phyloP scores from a whole-genome alignment of 2,797 vertebrate species.

The Cyprinodon diabolis region DNA sequence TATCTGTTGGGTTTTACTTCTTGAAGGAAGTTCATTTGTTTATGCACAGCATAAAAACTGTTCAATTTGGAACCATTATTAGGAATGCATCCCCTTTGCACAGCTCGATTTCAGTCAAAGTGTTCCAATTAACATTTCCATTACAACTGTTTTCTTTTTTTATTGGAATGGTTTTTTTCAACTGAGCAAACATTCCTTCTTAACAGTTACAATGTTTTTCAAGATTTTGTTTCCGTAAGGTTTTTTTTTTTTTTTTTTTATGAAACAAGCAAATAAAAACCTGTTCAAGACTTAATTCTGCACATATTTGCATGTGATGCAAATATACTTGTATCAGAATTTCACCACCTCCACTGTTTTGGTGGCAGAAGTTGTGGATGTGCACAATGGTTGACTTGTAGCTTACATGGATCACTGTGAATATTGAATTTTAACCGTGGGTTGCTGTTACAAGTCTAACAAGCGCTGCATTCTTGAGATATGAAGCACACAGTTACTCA shows the following conservation, averaged over 20 bases:
- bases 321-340: constrained; percentile 49
- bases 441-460: constrained; percentile 7
- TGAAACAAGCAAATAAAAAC: constrained; percentile 45
- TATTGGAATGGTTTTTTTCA: background rate
- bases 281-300: constrained; percentile 31
- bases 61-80: background rate
- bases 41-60: background rate
- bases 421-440: constrained; percentile 6
- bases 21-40: constrained; percentile 18
- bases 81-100: background rate
- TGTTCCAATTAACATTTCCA: background rate
- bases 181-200: background rate
- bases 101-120: background rate
- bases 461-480: constrained; percentile 2
- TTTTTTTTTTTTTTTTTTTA: too few species aligned
- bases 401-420: constrained; percentile 2
- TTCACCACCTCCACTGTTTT: constrained; percentile 37
- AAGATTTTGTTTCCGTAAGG: background rate
- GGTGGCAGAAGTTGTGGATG: background rate
- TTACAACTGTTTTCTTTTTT: background rate
- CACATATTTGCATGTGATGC: constrained; percentile 66
- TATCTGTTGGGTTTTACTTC: constrained; percentile 12
- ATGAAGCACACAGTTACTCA: constrained; percentile 5
- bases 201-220: constrained; percentile 17
- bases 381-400: constrained; percentile 31